Conservation (phyloP, 2,797 vertebrate genomes). For the Clamator glandarius region DNA sequence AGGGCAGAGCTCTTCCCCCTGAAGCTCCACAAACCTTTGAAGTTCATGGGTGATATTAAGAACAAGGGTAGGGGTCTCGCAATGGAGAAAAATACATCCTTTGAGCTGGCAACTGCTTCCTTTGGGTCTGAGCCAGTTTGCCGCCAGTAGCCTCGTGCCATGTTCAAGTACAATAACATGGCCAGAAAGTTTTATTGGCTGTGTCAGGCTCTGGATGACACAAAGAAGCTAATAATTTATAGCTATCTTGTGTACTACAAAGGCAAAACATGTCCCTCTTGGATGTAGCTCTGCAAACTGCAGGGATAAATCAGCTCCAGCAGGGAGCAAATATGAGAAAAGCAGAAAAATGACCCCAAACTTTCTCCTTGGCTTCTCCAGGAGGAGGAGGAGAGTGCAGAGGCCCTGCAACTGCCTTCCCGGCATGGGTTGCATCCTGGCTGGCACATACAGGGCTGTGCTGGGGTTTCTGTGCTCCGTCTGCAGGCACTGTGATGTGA, state of each 20-base stretch:
- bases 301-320: conserved; percentile 53
- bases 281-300: not conserved
- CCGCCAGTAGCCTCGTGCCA: not conserved
- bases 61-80: not conserved
- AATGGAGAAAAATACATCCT: not conserved
- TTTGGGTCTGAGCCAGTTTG: not conserved
- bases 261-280: conserved; percentile 9
- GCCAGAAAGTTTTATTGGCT: conserved; percentile 15
- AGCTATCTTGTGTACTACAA: not conserved
- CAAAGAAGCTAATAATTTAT: conserved; percentile 48
- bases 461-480: accelerated
- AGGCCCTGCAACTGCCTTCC: not conserved
- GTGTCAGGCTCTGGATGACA: not conserved
- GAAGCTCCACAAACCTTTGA: accelerated
- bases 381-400: not conserved
- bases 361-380: not conserved
- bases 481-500: accelerated
- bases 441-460: accelerated
- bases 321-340: not conserved
- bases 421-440: accelerated
- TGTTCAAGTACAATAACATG: not conserved
- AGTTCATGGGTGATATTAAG: not conserved
- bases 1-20: not conserved
- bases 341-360: not conserved
- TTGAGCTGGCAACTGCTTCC: not conserved